Base-by-base conservation (phyloP, 2,888 invertebrate genomes). In the Cantharis rufa region DNA sequence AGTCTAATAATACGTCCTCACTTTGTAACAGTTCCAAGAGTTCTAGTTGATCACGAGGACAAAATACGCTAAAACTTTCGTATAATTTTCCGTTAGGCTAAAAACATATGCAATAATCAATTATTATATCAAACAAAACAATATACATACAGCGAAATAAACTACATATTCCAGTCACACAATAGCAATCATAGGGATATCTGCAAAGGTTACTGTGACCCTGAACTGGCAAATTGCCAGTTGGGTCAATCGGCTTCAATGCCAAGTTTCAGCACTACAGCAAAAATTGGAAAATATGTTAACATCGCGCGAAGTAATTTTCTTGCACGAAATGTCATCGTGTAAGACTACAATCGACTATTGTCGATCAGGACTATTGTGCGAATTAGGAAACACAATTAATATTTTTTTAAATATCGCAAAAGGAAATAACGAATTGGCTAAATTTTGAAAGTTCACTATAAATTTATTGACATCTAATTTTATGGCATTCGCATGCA, bases 61-160 rank as follows among this genome's bases (percentile, higher is more conserved):
- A 95, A 89, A 96, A 96, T 80, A 95, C 94, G 81, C 94, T 94
- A 87, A 96, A 94, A 87, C 95, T 95, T 88, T 95, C 95, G 90
- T 95, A 94, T 82, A 94, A 90, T 85, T 91, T 91, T 84, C 93
- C 93, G 89, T 95, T 93, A 77, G 95, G 95, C 95, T 95, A 89
- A 69, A 91, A 91, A 66, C 70, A 66, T 24, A 66, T 66, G 64
- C 64, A 74, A 69, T 18, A 15, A 69, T 24, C 66, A 72, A 64
- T 63, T 68, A 28, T 68, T 32, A 28, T 48, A 69, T 69, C 10
- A 75, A 27, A 71, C 69, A 10, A 10, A 28, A 28, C 10, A 32
- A 32, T 32, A 13, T 32, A 24, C 11, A 28, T 3, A 72, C n/a
- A 69, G 7, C 24, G 70, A 70, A 32, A 69, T 72, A 27, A 63